A percentile compares a stretch with the other conserved stretches of the same genome.
Evolutionary conservation across 2,888 invertebrate genomes (phyloP).

Genomic region (Heliconius aoede): DNA sequence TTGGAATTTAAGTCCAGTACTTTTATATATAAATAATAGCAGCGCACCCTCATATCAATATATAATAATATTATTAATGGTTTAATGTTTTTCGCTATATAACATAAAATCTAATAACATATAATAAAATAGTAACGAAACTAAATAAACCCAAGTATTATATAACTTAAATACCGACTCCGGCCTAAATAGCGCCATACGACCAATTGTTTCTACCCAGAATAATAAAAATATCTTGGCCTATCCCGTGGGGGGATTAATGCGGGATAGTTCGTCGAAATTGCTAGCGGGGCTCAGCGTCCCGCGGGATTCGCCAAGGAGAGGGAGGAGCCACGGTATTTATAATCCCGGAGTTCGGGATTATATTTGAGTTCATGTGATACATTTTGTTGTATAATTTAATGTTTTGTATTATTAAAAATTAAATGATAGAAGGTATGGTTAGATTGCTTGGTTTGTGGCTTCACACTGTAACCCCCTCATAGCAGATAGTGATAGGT

Average conservation of each 20-base stretch:
- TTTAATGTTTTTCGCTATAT: too few relatives aligned
- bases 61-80: too few relatives aligned
- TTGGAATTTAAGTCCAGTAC: too few relatives aligned
- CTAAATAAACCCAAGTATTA: background rate
- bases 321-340: conserved; percentile 66
- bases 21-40: too few relatives aligned
- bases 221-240: conserved; percentile 46
- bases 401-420: background rate
- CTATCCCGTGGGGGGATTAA: conserved; percentile 66
- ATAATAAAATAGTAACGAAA: background rate
- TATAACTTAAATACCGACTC: conserved; percentile 22
- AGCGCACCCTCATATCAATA: too few relatives aligned
- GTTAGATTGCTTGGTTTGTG: too few relatives aligned
- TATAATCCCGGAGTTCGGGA: conserved; percentile 68
- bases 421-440: background rate
- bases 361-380: conserved; percentile 54
- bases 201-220: conserved; percentile 35
- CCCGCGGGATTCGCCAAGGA: conserved; percentile 51
- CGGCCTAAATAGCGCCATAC: conserved; percentile 19
- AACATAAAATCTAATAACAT: too few relatives aligned
- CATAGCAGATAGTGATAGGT: too few relatives aligned
- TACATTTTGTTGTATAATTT: background rate
- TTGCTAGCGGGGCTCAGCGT: conserved; percentile 59
- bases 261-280: conserved; percentile 72
- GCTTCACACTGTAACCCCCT: too few relatives aligned